Conservation (phyloP, 30 jellyfish, hydroid and myxozoan species). For the Hydractinia echinata region DNA sequence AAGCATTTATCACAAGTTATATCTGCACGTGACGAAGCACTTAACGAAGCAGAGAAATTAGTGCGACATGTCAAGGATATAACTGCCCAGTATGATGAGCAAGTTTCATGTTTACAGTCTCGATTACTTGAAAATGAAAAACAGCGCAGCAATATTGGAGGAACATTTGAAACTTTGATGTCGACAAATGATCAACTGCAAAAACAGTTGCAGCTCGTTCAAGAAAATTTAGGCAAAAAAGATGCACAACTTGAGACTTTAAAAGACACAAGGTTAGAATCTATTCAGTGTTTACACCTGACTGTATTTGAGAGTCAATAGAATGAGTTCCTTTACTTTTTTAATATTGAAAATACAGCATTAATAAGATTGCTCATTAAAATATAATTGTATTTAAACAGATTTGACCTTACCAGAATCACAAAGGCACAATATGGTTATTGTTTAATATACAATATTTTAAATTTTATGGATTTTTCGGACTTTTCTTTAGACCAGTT, state of each 20-base stretch:
- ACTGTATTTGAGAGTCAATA: too few species aligned
- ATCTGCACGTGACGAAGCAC: constrained; percentile 15
- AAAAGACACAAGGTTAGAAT: background rate
- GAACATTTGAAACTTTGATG: background rate
- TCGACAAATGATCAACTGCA: background rate
- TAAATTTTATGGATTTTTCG: too few species aligned
- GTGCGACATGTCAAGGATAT: background rate
- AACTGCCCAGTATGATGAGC: background rate
- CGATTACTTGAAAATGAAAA: background rate
- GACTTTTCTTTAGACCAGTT: too few species aligned
- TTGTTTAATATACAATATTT: too few species aligned
- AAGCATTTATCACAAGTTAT: background rate
- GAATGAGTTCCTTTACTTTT: too few species aligned
- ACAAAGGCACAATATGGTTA: too few species aligned
- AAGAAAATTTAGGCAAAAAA: background rate
- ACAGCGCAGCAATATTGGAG: background rate
- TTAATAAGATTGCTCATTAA: too few species aligned
- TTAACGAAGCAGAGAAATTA: background rate
- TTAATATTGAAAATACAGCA: too few species aligned
- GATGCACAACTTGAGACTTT: background rate
- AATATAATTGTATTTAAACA: too few species aligned
- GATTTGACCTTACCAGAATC: too few species aligned
- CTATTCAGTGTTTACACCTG: background rate
- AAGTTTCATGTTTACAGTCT: background rate
- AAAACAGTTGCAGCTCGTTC: background rate